phyloP scores from a whole-genome alignment of 2,797 vertebrate genomes.

The Paguma larvata region DNA sequence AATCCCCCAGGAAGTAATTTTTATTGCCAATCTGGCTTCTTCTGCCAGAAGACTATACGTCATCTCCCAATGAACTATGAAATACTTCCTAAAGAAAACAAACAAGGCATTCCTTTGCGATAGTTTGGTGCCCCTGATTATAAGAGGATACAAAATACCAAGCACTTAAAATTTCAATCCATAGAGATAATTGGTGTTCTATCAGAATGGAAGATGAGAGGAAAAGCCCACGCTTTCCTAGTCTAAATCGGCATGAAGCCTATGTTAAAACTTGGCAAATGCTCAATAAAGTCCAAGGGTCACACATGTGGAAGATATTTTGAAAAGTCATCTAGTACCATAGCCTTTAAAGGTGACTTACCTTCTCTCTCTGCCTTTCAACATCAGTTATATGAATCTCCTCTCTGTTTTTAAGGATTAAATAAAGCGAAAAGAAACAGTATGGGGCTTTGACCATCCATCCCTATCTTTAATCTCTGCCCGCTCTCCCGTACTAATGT shows the following conservation, averaged over 20 bases:
- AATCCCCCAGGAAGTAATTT: not conserved
- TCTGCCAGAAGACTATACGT: not conserved
- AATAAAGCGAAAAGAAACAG: not conserved
- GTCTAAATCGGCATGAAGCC: not conserved
- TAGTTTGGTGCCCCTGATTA: not conserved
- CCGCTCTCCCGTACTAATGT: not conserved
- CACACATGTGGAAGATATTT: not conserved
- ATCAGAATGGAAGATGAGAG: conserved; percentile 40
- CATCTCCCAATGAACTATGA: not conserved
- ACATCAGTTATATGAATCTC: not conserved
- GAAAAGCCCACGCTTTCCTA: not conserved
- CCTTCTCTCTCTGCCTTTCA: not conserved
- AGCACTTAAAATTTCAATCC: not conserved
- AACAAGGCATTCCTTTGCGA: not conserved
- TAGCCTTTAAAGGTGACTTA: not conserved
- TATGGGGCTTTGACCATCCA: not conserved
- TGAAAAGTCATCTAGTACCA: not conserved
- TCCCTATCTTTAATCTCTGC: not conserved
- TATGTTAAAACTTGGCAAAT: not conserved
- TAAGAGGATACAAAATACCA: conserved; percentile 1
- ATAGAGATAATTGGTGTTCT: not conserved
- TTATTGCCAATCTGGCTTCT: not conserved
- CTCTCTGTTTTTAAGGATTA: not conserved
- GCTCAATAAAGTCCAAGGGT: not conserved
- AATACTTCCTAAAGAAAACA: conserved; percentile 9